Percentiles rank a stretch among this genome's conserved stretches.
Evolutionary conservation across 2,888 invertebrate genomes (phyloP).

Genomic region (Mythimna pallens): DNA sequence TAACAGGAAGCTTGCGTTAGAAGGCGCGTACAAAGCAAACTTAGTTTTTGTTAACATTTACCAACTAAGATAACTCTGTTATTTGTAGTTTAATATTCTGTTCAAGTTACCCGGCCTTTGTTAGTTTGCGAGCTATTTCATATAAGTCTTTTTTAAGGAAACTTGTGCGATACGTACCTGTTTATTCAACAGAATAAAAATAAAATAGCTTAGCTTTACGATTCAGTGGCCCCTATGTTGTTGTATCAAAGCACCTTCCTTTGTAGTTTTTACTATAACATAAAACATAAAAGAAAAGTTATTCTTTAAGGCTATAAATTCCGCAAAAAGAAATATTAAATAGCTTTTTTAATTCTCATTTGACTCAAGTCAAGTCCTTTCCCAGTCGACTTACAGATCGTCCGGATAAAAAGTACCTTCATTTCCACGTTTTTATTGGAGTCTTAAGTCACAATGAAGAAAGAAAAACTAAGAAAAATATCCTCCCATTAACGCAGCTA

Average conservation of each 20-base stretch:
- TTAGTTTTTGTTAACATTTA: slow-evolving; percentile 45
- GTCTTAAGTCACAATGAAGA: slow-evolving; percentile 9
- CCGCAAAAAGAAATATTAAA: slow-evolving; percentile 9
- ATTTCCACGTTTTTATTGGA: slow-evolving; percentile 30
- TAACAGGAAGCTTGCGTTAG: slow-evolving; percentile 35
- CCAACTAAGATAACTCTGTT: slow-evolving; percentile 38
- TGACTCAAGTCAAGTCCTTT: slow-evolving; percentile 13
- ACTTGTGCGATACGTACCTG: not conserved
- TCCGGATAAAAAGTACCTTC: slow-evolving; percentile 11
- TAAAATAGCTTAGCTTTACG: not conserved
- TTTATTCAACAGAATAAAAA: slow-evolving; percentile 3
- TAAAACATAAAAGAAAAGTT: not conserved
- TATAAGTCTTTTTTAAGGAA: not conserved
- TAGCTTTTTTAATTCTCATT: slow-evolving; percentile 27
- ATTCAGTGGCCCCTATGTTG: not conserved
- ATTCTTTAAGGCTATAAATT: not conserved
- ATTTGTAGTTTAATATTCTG: slow-evolving; percentile 44
- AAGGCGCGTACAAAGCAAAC: slow-evolving; percentile 56
- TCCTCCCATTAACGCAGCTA: slow-evolving; percentile 35
- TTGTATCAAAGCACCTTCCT: not conserved
- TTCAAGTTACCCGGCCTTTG: slow-evolving; percentile 21
- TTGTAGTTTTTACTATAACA: not conserved
- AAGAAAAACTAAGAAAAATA: slow-evolving; percentile 33
- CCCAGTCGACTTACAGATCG: slow-evolving; percentile 20
- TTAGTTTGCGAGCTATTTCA: slow-evolving; percentile 1